phyloP scores from a whole-genome alignment of 2,113 vertebrate genomes.

The Tympanuchus pallidicinctus region DNA sequence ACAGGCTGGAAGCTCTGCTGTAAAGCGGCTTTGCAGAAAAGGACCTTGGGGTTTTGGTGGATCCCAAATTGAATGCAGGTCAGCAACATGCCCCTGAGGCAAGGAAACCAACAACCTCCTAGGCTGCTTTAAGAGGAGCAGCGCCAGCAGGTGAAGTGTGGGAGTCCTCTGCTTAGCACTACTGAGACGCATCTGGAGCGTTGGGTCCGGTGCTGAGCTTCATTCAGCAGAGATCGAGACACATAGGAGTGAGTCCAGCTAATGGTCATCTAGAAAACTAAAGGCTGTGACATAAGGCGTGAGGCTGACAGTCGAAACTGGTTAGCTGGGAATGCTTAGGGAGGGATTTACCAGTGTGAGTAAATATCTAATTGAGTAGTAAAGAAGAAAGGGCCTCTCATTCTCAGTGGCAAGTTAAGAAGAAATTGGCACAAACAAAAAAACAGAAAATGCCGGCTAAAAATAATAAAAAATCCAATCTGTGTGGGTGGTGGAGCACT shows the following conservation, averaged over 20 bases:
- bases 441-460: not conserved
- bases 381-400: not conserved
- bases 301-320: not conserved
- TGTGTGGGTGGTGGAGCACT: not conserved
- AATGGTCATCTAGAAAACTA: not conserved
- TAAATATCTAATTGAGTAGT: not conserved
- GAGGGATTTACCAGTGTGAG: not conserved
- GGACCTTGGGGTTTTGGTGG: not conserved
- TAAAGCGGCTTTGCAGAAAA: not conserved
- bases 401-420: not conserved
- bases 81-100: not conserved
- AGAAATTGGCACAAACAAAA: not conserved
- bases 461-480: not conserved
- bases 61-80: rapidly evolving
- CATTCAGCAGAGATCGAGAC: not conserved
- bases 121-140: not conserved
- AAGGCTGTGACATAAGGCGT: not conserved
- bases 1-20: not conserved
- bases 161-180: not conserved
- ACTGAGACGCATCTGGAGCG: not conserved
- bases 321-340: not conserved
- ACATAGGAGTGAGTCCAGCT: not conserved
- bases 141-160: not conserved
- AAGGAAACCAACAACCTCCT: not conserved
- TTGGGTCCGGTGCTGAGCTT: not conserved